Evolutionary conservation across 1,140 invertebrate species (phyloP).

Genomic region (Drosophila sucinea): DNA sequence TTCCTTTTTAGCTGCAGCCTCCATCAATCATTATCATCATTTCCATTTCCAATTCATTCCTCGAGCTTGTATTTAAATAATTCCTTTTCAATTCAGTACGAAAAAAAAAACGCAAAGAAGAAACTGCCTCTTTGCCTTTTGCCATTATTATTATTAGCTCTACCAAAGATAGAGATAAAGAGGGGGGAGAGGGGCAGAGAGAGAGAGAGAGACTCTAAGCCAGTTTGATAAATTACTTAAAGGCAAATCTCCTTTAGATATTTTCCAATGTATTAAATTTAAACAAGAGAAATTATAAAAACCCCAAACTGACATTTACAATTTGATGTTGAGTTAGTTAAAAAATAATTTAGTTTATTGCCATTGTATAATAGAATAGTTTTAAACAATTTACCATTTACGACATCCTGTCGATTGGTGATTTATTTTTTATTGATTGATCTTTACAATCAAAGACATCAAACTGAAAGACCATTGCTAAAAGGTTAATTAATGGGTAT

Average conservation of each 20-base stretch:
- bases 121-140: background rate
- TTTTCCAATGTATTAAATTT: conserved; percentile 63
- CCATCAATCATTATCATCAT: conserved; percentile 12
- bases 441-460: no score
- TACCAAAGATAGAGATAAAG: background rate
- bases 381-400: no score
- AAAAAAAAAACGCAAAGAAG: background rate
- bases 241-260: conserved; percentile 23
- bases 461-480: no score
- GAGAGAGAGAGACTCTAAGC: background rate
- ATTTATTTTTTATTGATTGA: no score
- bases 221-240: conserved; percentile 10
- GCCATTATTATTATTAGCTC: conserved; percentile 25
- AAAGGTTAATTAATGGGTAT: no score
- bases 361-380: no score
- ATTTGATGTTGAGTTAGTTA: conserved; percentile 10
- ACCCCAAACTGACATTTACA: conserved; percentile 16
- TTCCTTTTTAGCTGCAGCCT: conserved; percentile 27
- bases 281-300: conserved; percentile 15
- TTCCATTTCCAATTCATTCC: conserved; percentile 37
- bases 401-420: no score
- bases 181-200: background rate
- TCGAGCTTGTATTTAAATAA: conserved; percentile 50
- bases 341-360: no score
- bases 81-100: conserved; percentile 53